phyloP scores from a whole-genome alignment of 2,888 invertebrate genomes.

The Pristionchus maxplancki region DNA sequence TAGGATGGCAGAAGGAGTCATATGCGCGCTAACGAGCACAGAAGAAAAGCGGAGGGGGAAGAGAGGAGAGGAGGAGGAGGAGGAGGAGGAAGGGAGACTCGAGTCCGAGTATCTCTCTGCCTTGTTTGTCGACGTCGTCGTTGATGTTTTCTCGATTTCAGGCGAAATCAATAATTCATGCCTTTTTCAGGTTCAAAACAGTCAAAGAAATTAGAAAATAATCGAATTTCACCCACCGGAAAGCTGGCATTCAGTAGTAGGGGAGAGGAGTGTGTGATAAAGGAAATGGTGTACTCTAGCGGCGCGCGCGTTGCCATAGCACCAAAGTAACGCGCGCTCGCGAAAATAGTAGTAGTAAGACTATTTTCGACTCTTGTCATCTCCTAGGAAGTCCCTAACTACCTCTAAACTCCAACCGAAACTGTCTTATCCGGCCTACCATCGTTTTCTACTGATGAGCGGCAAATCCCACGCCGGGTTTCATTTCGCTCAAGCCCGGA shows the following conservation, averaged over 20 bases:
- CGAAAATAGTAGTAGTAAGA: not conserved
- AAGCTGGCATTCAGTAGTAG: not conserved
- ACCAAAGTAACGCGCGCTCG: not conserved
- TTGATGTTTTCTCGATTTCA: not conserved
- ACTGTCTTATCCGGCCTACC: not conserved
- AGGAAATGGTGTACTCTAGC: not conserved
- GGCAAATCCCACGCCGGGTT: not conserved
- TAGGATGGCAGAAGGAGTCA: not conserved
- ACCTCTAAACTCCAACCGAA: not conserved
- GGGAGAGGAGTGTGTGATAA: not conserved
- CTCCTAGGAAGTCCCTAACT: not conserved
- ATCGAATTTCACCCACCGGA: not conserved
- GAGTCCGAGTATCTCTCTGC: slow-evolving; percentile 19
- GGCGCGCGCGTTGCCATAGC: slow-evolving; percentile 16
- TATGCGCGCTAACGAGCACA: slow-evolving; percentile 41
- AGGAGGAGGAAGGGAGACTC: not conserved
- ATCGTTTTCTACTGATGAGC: not conserved
- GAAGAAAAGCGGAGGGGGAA: not conserved
- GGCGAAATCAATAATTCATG: not conserved
- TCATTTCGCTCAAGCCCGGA: not conserved
- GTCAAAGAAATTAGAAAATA: not conserved
- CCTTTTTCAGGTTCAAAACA: not conserved
- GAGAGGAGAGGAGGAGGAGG: not conserved
- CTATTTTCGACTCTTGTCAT: not conserved
- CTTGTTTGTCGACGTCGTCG: slow-evolving; percentile 21